phyloP scores from a whole-genome alignment of 2,888 invertebrate genomes.

The Lapara coniferarum region DNA sequence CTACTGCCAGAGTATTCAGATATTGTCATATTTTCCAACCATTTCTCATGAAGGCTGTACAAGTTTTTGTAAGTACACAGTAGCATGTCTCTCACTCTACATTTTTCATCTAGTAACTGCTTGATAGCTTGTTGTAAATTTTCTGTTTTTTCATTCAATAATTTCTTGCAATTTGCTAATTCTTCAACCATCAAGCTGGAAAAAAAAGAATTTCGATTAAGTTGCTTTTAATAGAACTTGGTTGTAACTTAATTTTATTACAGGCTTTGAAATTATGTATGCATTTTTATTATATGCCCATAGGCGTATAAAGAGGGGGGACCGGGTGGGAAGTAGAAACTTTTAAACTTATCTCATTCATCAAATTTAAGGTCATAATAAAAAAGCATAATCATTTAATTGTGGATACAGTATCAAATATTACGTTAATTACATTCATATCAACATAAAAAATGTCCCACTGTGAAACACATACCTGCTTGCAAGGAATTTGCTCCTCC shows the following conservation, averaged over 20 bases:
- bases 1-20: constrained; percentile 70
- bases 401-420: neutral
- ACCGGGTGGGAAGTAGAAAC: no score
- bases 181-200: constrained; percentile 96
- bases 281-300: no score
- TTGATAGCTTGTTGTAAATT: constrained; percentile 88
- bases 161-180: constrained; percentile 93
- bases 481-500: constrained; percentile 98
- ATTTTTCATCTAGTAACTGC: constrained; percentile 87
- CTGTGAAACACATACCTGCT: constrained; percentile 86
- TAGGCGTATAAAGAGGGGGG: no score
- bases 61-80: constrained; percentile 86
- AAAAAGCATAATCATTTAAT: neutral
- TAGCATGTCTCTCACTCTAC: constrained; percentile 85
- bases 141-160: constrained; percentile 87
- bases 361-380: neutral
- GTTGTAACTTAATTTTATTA: neutral
- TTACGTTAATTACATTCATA: neutral
- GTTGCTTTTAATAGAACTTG: neutral
- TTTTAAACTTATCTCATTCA: neutral
- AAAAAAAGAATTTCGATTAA: constrained; percentile 36
- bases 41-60: constrained; percentile 75
- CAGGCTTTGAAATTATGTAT: neutral
- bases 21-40: constrained; percentile 74
- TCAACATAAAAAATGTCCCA: no score